These are phyloP conservation scores for Ectemnius cavifrons DNA, from an alignment of 2,888 invertebrate species.

Conservation along the genomic window DNA sequence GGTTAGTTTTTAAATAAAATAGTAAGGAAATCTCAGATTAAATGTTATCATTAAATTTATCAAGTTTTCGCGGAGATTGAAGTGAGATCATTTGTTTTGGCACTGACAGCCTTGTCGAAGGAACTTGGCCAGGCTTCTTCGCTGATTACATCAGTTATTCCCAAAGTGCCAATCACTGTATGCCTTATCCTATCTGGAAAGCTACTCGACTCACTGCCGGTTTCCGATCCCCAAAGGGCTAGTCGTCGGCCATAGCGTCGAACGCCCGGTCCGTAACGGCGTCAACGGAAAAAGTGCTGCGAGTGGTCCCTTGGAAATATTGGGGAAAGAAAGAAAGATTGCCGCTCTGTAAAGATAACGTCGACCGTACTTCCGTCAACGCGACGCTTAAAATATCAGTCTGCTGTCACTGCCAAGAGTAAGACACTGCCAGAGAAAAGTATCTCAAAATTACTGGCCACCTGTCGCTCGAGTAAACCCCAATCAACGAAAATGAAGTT, in stretches of 20 bases:
- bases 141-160: neutral
- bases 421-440: conserved; percentile 46
- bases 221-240: conserved; percentile 46
- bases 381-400: conserved; percentile 51
- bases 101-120: no score
- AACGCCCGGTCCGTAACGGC: conserved; percentile 30
- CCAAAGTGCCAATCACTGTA: conserved; percentile 7
- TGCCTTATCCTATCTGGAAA: conserved; percentile 2
- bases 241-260: conserved; percentile 39
- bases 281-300: conserved; percentile 49
- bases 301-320: conserved; percentile 38
- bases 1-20: no score
- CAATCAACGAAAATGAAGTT: conserved; percentile 41
- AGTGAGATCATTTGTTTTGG: no score
- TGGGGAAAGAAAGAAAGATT: conserved; percentile 31
- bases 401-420: conserved; percentile 24
- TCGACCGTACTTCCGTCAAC: conserved; percentile 53
- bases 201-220: neutral
- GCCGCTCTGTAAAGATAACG: conserved; percentile 55
- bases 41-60: no score
- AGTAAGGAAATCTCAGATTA: no score
- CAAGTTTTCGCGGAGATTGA: no score
- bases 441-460: conserved; percentile 25
- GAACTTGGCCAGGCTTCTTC: neutral
- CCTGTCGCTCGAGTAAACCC: conserved; percentile 41